These are phyloP conservation scores for Macaca nemestrina DNA, from an alignment of 2,113 vertebrate species.

Conservation along the genomic window DNA sequence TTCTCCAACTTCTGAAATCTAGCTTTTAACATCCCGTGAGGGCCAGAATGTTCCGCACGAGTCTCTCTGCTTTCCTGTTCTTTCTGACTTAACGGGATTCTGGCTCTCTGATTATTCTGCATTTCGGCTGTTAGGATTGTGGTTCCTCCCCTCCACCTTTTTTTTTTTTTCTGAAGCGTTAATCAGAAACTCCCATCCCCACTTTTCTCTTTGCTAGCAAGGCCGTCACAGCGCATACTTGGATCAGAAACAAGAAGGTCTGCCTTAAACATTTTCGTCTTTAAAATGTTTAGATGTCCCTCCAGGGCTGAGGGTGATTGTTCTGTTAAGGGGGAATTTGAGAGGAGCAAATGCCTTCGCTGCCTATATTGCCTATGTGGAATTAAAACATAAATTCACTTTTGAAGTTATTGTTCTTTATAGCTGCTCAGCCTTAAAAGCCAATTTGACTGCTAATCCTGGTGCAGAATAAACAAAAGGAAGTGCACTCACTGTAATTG, in stretches of 20 bases:
- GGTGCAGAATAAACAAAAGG: constrained; percentile 53
- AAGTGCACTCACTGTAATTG: constrained; percentile 7
- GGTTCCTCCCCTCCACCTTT: not conserved
- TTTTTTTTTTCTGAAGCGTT: not conserved
- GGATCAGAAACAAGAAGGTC: not conserved
- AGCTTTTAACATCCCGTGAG: not conserved
- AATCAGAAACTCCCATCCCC: not conserved
- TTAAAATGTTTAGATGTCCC: not conserved
- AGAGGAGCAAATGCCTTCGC: not conserved
- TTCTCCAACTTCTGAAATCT: not conserved
- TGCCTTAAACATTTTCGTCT: not conserved
- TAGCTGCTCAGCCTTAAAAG: constrained; percentile 49
- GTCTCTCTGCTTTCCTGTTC: not conserved
- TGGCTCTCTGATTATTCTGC: not conserved
- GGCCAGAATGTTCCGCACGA: not conserved
- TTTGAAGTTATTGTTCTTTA: constrained; percentile 60
- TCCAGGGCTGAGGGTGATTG: not conserved
- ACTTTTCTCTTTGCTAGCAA: not conserved
- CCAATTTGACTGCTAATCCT: constrained; percentile 52
- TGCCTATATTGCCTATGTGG: not conserved
- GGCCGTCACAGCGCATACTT: not conserved
- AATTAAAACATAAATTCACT: constrained; percentile 33
- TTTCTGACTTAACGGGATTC: not conserved
- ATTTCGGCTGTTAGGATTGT: not conserved
- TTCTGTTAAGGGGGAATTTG: constrained; percentile 4